phyloP scores from a whole-genome alignment of 2,797 vertebrate genomes.

The Phoeniculus purpureus region DNA sequence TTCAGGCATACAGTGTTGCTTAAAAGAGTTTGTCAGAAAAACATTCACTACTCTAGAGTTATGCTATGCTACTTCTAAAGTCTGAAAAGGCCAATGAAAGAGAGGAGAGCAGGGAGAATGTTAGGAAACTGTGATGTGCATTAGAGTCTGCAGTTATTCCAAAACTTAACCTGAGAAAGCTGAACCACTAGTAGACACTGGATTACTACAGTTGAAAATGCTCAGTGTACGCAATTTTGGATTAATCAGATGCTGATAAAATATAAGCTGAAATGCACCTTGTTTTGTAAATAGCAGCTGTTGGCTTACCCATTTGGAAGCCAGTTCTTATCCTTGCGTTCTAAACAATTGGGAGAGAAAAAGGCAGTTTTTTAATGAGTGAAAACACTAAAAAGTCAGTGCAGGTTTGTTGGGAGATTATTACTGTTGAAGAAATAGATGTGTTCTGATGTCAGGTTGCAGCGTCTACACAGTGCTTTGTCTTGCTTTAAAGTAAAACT shows the following conservation, averaged over 20 bases:
- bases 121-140: neutral
- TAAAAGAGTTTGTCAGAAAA: neutral
- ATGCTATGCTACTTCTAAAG: neutral
- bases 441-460: neutral
- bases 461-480: neutral
- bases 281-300: neutral
- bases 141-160: neutral
- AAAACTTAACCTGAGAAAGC: neutral
- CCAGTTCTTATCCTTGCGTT: neutral
- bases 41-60: neutral
- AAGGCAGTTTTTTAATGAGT: neutral
- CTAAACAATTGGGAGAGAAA: neutral
- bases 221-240: neutral
- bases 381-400: neutral
- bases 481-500: neutral
- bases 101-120: neutral
- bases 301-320: neutral
- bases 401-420: neutral
- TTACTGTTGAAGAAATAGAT: neutral
- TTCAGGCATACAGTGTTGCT: neutral
- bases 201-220: neutral
- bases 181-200: neutral
- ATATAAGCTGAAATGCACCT: neutral
- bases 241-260: neutral
- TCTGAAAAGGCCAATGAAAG: neutral